Base-by-base conservation (phyloP, 1,140 invertebrate species). In the Carcinoscorpius rotundicauda region DNA sequence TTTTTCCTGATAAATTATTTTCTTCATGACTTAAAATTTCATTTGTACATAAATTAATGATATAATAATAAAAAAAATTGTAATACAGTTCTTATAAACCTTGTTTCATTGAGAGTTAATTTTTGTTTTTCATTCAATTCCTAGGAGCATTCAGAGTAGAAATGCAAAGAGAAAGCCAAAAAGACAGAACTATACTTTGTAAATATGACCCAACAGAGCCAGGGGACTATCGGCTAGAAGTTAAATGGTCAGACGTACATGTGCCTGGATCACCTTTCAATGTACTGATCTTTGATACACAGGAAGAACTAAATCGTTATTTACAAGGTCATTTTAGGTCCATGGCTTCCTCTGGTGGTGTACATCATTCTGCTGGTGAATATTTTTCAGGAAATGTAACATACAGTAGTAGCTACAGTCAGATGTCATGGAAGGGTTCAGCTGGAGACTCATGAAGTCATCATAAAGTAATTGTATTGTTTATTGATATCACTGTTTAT, bases 121-220 rank as follows among this genome's bases (percentile, higher is more conserved):
- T 29, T 29, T 29, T 29, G 29, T 29, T 29, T 29, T 0, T 29
- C 29, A 29, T 29, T 29, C 29, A 29, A 29, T 29, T 29, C 29
- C 5, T 68, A 86, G 85, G 93, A 62, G 96, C 95, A 6, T 99
- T 99, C 79, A 85, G 95, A 70, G 97, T 99, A 3, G 96, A 99
- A 79, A 99, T 99, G 97, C 94, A 98, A 76, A 80, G 97, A n/a
- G 97, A 99, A 79, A 95, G 87, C 71, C 93, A 98, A 79, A 97
- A 97, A 76, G 97, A 99, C 76, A 81, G 97, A 60, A 97, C 94
- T 51, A 99, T 99, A 75, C 79, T 98, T 50, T 99, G 97, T 82
- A 93, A 94, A 78, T 87, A 83, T 70, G 95, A 98, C 78, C 97
- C 97, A 60, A 96, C 93, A 29, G 96, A 99, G 78, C 93, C 95